A percentile compares a stretch with the other conserved stretches of the same genome.
Conservation (phyloP, 2,797 vertebrate species). For the Bovichtus variegatus region DNA sequence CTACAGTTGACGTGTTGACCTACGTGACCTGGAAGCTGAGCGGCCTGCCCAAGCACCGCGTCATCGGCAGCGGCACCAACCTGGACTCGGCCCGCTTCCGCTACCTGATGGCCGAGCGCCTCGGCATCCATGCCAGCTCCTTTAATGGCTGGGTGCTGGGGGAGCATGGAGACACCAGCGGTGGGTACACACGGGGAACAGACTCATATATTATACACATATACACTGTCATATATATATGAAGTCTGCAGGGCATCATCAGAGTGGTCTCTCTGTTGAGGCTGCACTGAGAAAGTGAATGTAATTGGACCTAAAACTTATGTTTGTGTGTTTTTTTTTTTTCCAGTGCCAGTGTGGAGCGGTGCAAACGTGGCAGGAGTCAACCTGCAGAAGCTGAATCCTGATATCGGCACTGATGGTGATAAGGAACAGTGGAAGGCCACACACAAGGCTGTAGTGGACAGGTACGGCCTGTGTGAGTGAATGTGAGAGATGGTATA, state of each 20-base stretch:
- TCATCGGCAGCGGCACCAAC: slow-evolving; percentile 98
- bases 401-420: slow-evolving; percentile 89
- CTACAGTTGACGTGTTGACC: slow-evolving; percentile 93
- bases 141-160: slow-evolving; percentile 98
- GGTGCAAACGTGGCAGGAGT: slow-evolving; percentile 95
- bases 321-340: not conserved
- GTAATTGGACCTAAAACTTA: not conserved
- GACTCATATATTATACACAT: not conserved
- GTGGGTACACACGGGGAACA: slow-evolving; percentile 76
- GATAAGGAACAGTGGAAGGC: slow-evolving; percentile 95
- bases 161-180: slow-evolving; percentile 97
- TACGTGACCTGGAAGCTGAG: slow-evolving; percentile 99
- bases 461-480: slow-evolving; percentile 84
- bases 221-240: not conserved
- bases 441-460: slow-evolving; percentile 94
- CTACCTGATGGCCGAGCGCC: slow-evolving; percentile 91
- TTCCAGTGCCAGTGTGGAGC: slow-evolving; percentile 95
- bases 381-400: slow-evolving; percentile 92
- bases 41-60: slow-evolving; percentile 93
- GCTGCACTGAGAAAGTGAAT: not conserved
- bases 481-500: not conserved
- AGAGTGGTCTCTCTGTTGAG: too few relatives aligned
- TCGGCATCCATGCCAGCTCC: slow-evolving; percentile 92
- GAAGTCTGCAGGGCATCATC: not conserved
- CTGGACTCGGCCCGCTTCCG: slow-evolving; percentile 97